Evolutionary conservation across 2,888 invertebrate genomes (phyloP), one percentile per base, ranked within the genome.

Genomic region (Muschampia plurimacula): DNA sequence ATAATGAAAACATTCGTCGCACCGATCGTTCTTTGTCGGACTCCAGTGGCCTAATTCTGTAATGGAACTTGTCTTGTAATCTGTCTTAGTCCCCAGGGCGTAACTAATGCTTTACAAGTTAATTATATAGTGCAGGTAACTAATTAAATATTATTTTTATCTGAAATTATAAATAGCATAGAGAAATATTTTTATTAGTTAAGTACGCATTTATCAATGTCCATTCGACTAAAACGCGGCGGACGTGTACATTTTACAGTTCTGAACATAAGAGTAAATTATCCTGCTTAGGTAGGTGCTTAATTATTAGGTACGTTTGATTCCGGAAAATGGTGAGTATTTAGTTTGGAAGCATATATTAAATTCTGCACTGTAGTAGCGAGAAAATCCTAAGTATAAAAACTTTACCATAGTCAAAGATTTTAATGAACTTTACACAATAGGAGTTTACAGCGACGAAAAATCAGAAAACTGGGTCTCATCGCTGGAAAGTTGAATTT

Each of bases 391-490:
- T 69, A 63, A 46, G 46, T 68, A 67, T 67, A 32, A 67, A 72
- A 67, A 64, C 67, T 69, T 62, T 22, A 63, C 46, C 72, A 72
- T 22, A 32, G 72, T 46, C 67, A 67, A 68, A 63, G 44, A 67
- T 68, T 72, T 72, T 72, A 72, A 72, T 72, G 72, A 72, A 72
- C 72, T 72, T 72, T 67, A 67, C 62, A 72, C 72, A 72, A 72
- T 72, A 67, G 72, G 15, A 63, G 41, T 72, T 72, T 72, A 72
- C 72, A 72, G 67, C 72, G 60, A 67, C 71, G 71, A 71, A 72
- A 67, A 72, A 72, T 67, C 72, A 72, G 55, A 67, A 52, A 67
- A 67, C 72, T 67, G 72, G 72, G 67, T 67, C 67, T 72, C 72
- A 62, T 63, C 72, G 67, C 62, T 72, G 62, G 39, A 67, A 72